A percentile compares a stretch with the other conserved stretches of the same genome.
These are phyloP conservation scores for Mizuhopecten yessoensis DNA, from an alignment of 1,140 invertebrate species.

Conservation along the genomic window DNA sequence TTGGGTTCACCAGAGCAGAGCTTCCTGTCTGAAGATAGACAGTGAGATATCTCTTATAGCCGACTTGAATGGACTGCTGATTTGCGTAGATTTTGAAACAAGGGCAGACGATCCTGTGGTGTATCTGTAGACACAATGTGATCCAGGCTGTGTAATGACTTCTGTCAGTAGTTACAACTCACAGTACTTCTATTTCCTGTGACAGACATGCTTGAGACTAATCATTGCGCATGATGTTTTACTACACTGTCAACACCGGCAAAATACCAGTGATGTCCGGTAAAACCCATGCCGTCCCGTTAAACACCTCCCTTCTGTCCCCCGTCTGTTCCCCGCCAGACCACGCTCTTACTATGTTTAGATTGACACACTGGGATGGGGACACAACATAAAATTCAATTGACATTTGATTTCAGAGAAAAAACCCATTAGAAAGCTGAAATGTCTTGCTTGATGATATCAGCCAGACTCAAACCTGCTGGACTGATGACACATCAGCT, in stretches of 20 bases:
- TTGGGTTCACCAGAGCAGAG: constrained; percentile 36
- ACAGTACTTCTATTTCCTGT: constrained; percentile 22
- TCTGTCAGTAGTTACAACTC: neutral
- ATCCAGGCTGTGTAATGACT: too few species aligned
- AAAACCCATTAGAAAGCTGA: neutral
- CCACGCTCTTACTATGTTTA: neutral
- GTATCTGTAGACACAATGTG: neutral
- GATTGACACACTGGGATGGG: neutral
- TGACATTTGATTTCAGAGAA: neutral
- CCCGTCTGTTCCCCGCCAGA: too few species aligned
- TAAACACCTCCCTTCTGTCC: neutral
- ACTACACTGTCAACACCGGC: neutral
- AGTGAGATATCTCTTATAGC: neutral
- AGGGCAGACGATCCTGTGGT: neutral
- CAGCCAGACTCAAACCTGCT: neutral
- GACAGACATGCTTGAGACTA: neutral
- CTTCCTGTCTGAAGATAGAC: neutral
- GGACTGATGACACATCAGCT: neutral
- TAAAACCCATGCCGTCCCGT: neutral
- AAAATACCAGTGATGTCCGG: neutral
- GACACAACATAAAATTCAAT: constrained; percentile 15
- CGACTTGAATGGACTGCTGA: neutral
- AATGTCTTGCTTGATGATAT: neutral
- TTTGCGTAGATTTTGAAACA: neutral
- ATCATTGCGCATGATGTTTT: neutral